Evolutionary conservation across 2,113 vertebrate species (phyloP).

Genomic region (Poeciliopsis prolifica): DNA sequence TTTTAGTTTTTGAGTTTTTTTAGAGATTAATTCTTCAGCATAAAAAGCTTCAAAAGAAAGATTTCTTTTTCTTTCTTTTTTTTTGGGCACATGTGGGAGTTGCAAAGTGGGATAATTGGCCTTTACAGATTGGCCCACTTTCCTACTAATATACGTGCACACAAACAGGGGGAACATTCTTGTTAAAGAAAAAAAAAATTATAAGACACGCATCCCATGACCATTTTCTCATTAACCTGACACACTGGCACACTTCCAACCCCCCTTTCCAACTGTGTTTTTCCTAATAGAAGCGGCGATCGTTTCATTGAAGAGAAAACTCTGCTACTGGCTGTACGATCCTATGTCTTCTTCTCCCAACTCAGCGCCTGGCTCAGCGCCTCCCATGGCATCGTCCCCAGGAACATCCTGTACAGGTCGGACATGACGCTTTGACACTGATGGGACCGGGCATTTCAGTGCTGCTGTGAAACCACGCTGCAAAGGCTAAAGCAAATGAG

Average conservation of each 20-base stretch:
- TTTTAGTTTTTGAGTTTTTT: background rate
- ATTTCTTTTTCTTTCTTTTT: background rate
- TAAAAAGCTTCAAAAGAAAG: background rate
- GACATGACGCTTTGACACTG: conserved; percentile 35
- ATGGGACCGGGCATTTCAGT: conserved; percentile 27
- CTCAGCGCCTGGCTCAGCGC: conserved; percentile 98
- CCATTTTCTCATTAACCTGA: conserved; percentile 65
- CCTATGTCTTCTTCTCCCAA: conserved; percentile 99
- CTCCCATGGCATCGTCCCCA: conserved; percentile 95
- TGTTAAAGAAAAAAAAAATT: conserved; percentile 4
- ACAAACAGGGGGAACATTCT: conserved; percentile 12
- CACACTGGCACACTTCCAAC: conserved; percentile 62
- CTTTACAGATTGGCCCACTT: conserved; percentile 56
- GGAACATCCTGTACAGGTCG: conserved; percentile 98
- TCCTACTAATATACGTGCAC: conserved; percentile 19
- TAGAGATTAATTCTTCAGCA: background rate
- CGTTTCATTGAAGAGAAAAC: conserved; percentile 97
- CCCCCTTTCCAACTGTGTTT: conserved; percentile 29
- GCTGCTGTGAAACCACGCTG: background rate
- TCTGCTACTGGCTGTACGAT: conserved; percentile 93
- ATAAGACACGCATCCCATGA: conserved; percentile 26
- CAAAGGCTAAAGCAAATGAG: background rate
- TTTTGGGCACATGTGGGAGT: conserved; percentile 5
- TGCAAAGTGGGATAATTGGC: conserved; percentile 46
- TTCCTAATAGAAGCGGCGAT: conserved; percentile 86